Evolutionary conservation across 2,113 vertebrate species (phyloP).

Genomic region (Alligator mississippiensis): DNA sequence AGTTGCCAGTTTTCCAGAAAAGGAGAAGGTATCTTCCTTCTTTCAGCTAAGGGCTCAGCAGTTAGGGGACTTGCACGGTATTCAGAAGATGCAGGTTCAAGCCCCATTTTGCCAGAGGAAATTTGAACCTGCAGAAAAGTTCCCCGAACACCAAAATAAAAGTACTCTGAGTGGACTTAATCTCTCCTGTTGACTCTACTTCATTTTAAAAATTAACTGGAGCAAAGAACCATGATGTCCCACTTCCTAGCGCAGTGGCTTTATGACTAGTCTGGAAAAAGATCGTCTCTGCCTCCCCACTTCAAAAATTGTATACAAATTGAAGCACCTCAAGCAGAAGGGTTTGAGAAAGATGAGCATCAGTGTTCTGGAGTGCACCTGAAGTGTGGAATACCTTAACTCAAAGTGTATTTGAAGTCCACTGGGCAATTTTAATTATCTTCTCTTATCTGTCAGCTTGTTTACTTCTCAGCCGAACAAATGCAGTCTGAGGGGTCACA

Average conservation of each 20-base stretch:
- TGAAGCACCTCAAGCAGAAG: background rate
- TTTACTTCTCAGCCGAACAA: background rate
- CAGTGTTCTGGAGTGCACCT: background rate
- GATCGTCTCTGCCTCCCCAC: background rate
- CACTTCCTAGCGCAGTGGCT: background rate
- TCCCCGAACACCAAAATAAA: too few relatives aligned
- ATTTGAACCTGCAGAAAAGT: background rate
- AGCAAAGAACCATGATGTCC: background rate
- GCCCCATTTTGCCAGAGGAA: background rate
- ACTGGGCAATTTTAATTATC: background rate
- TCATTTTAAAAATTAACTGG: background rate
- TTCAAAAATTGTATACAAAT: background rate
- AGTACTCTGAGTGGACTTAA: background rate
- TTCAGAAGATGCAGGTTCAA: too few relatives aligned
- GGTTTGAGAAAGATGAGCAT: background rate
- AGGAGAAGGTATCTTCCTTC: background rate
- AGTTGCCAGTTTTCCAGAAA: background rate
- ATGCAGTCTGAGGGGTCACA: background rate
- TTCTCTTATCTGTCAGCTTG: accelerated
- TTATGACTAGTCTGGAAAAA: background rate
- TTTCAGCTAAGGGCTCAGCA: background rate
- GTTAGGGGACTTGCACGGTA: background rate
- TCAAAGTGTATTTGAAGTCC: background rate
- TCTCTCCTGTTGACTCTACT: background rate
- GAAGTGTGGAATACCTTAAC: background rate